Evolutionary conservation across 2,888 invertebrate species (phyloP), one percentile per base, ranked within the genome.

Genomic region (Ceratothoa steindachneri): DNA sequence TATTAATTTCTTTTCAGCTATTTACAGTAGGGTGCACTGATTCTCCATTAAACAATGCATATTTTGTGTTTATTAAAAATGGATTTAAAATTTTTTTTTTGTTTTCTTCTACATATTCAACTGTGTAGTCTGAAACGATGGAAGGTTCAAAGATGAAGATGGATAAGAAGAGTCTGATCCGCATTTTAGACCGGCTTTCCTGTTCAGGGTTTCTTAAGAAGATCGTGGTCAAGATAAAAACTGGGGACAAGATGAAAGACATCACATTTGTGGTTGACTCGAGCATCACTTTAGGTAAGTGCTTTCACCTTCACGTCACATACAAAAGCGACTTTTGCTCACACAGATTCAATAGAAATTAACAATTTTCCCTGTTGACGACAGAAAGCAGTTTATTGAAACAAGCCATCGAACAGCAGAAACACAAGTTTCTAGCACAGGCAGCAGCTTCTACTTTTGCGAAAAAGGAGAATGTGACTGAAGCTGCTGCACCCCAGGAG

Each of bases 81-180:
- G n/a, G n/a, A n/a, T n/a, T n/a, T n/a, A n/a, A n/a, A n/a, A n/a
- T n/a, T n/a, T n/a, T n/a, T n/a, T n/a, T n/a, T n/a, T n/a, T n/a
- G n/a, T n/a, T n/a, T n/a, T n/a, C n/a, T n/a, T n/a, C n/a, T n/a
- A n/a, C n/a, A n/a, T n/a, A n/a, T n/a, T n/a, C n/a, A n/a, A n/a
- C n/a, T n/a, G n/a, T n/a, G n/a, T n/a, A 87, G 70, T 85, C 86
- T 72, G 89, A 89, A 83, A 84, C 85, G 72, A 84, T 85, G 72
- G 87, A 88, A 83, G 88, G 88, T 0, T 85, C 86, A 67, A 83
- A 85, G 4, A 87, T 87, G 0, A 87, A 84, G 72, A 87, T 89
- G 65, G 90, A 91, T 82, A 87, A 87, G 77, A 90, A 89, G 82
- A 89, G 91, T 0, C 82, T 92, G 28, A 82, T 86, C 5, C 86